Evolutionary conservation across 2,113 vertebrate species (phyloP), one percentile per base, ranked within the genome.

Genomic region (Ictalurus punctatus): DNA sequence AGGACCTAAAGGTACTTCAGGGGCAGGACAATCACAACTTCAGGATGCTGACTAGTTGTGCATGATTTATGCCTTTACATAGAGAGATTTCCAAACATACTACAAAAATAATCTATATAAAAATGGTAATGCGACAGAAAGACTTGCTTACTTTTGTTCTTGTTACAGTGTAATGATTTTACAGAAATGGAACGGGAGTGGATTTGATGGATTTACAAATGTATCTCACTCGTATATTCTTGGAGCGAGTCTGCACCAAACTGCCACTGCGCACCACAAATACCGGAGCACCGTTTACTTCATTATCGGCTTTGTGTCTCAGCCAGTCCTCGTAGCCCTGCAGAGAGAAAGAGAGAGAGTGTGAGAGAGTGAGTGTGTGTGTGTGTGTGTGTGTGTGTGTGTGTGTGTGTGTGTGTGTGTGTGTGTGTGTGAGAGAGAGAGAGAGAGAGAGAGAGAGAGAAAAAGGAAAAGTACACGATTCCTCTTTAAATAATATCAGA

Each of bases 261-360:
- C 98, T 96, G 92, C 98, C 98, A 79, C 98, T 99, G 92, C 98
- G 97, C 91, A 99, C 98, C 90, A 99, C 98, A 91, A 98, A 98
- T 89, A 99, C 98, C 0, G 98, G 98, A 90, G 98, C 98, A 85
- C 98, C 97, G 0, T 99, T 99, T 83, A 99, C 98, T 96, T 99
- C 98, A 87, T 99, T 99, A 95, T 99, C 98, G 7, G 98, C 98
- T 92, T 98, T 99, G 94, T 99, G 98, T 76, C 98, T 96, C 89
- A 99, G 95, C 98, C 98, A 99, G 89, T 99, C 98, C 94, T 99
- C 98, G 88, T 98, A 99, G 84, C 98, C 98, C 98, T 99, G 54
- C 0, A 16, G 67, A 79, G 25, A 61, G 58, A 21, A 19, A 19
- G 27, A 59, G 19, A 21, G 58, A 19, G 27, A 59, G 58, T 6